phyloP scores from a whole-genome alignment of 1,140 invertebrate genomes.

The Rhizoglyphus robini region DNA sequence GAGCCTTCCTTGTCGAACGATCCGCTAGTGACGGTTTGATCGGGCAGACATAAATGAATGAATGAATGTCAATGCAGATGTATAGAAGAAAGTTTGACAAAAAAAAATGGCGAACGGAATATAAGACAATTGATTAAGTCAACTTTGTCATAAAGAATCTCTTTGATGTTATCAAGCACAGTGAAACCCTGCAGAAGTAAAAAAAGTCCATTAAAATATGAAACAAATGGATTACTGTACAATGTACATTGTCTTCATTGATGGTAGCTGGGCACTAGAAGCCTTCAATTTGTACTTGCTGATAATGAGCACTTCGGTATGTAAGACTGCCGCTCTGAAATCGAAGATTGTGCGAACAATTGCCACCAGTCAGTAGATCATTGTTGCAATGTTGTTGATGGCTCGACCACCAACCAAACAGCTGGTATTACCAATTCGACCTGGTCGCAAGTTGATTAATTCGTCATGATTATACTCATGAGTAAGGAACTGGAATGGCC shows the following conservation, averaged over 20 bases:
- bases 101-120: constrained; percentile 57
- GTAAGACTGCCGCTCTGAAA: constrained; percentile 40
- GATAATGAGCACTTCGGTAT: constrained; percentile 63
- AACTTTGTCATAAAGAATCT: constrained; percentile 55
- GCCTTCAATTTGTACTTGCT: constrained; percentile 60
- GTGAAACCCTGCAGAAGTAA: background rate
- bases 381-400: background rate
- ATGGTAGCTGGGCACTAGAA: constrained; percentile 72
- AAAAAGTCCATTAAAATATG: background rate
- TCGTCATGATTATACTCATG: background rate
- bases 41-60: constrained; percentile 68
- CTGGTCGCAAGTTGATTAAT: background rate
- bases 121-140: constrained; percentile 63
- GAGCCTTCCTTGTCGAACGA: constrained; percentile 53
- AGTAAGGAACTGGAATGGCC: background rate
- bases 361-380: background rate
- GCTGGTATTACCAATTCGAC: background rate
- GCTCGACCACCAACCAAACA: background rate
- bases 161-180: constrained; percentile 53
- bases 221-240: constrained; percentile 21
- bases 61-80: constrained; percentile 70
- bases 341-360: constrained; percentile 5
- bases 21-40: constrained; percentile 51
- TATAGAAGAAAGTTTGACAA: constrained; percentile 71
- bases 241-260: constrained; percentile 39